Evolutionary conservation across 1,140 invertebrate species (phyloP), one percentile per base, ranked within the genome.

Genomic region (Dolichoris vasculosae): DNA sequence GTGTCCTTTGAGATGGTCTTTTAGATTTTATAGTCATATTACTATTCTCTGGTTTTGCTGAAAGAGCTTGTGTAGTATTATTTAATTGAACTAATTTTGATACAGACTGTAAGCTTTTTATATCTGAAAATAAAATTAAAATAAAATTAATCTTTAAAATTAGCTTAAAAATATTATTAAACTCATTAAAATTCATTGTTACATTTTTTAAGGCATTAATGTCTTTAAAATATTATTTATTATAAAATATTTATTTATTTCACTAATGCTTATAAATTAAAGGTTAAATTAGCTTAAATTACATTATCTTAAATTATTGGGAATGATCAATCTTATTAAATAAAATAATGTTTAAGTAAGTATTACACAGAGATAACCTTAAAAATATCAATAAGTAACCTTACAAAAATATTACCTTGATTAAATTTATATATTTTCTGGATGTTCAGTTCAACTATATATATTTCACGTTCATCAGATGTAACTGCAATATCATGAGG

Each of bases 401-500:
- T 63, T 59, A 38, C 63, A 23, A 59, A 26, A 32, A 13, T 59
- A 40, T 80, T 91, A 91, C 92, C 89, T 91, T 93, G 92, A 15
- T 93, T 80, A 92, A 97, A 96, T 90, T 95, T 96, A 89, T 95
- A 95, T 46, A 96, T 90, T 87, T 93, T 94, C 87, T 94, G 95
- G 1, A 95, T 95, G 88, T 95, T 92, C 8, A 97, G 92, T 90
- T 98, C 97, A 1, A 95, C 95, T 2, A 97, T 96, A 90, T 96
- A 98, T 23, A 97, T 94, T 78, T 94, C 94, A 67, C 92, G 93
- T 67, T 96, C 96, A 92, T 97, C 95, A 0, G 92, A 88, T 7
- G 95, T 94, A 0, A 97, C 95, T 1, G 95, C 95, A 13, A 98
- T 92, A 90, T 97, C 97, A 91, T 98, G 97, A 0, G 97, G 97